These are phyloP conservation scores for Sesamia inferens DNA, from an alignment of 2,888 invertebrate species.

Conservation along the genomic window DNA sequence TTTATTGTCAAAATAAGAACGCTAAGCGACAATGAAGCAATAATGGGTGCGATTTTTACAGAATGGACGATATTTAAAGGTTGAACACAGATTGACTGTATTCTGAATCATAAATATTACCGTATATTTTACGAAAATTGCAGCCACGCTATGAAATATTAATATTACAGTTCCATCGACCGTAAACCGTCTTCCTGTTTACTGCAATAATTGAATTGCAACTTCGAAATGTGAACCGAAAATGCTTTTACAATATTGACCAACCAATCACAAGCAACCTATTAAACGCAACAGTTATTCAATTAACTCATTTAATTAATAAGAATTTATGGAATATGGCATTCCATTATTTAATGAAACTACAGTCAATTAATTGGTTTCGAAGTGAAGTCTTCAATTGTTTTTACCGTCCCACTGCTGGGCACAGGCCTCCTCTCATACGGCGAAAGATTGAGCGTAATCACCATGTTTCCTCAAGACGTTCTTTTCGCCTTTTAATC, in stretches of 20 bases:
- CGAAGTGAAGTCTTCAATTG: conserved; percentile 14
- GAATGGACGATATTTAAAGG: background rate
- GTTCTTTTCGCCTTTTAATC: no score
- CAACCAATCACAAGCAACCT: background rate
- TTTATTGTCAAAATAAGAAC: no score
- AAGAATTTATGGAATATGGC: conserved; percentile 8
- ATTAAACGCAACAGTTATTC: background rate
- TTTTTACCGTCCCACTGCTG: no score
- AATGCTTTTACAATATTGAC: background rate
- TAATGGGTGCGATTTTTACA: no score
- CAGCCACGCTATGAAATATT: background rate
- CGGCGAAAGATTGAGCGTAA: no score
- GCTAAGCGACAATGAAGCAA: no score
- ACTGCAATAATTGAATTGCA: no score
- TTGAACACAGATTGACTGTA: background rate
- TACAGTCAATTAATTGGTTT: conserved; percentile 16
- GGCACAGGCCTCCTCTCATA: no score
- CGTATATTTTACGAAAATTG: background rate
- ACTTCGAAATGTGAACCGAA: background rate
- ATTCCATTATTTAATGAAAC: conserved; percentile 11
- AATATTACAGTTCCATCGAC: background rate
- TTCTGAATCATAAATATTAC: background rate
- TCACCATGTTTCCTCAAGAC: no score
- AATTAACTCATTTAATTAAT: no score
- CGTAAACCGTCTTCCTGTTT: background rate